Evolutionary conservation across 2,888 invertebrate genomes (phyloP).

Genomic region (Caenorhabditis macrosperma): DNA sequence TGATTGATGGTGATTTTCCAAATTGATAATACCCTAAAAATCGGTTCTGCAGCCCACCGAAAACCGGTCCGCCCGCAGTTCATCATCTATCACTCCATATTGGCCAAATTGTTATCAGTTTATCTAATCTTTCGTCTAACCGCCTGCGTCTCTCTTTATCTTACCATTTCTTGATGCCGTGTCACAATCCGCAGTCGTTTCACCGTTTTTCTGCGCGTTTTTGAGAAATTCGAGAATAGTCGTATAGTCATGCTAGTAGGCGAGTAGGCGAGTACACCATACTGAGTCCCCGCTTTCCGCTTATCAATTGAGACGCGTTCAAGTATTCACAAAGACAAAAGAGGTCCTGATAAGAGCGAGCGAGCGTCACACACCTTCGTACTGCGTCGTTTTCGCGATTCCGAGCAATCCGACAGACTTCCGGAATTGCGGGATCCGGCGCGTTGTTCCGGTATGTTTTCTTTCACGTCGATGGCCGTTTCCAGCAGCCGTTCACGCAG

Average conservation of each 20-base stretch:
- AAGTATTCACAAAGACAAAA: neutral
- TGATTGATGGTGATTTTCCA: too few species aligned
- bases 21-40: too few species aligned
- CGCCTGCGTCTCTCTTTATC: neutral
- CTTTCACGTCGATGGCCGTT: conserved; percentile 51
- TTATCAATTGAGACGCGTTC: neutral
- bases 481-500: conserved; percentile 48
- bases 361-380: conserved; percentile 21
- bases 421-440: neutral
- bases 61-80: too few species aligned
- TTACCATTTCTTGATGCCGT: conserved; percentile 6
- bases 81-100: too few species aligned
- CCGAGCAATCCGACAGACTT: conserved; percentile 16
- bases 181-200: conserved; percentile 31
- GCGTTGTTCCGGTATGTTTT: conserved; percentile 42
- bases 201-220: conserved; percentile 16
- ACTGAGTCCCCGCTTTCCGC: neutral
- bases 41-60: too few species aligned
- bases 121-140: neutral
- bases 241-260: conserved; percentile 10
- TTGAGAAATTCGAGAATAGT: conserved; percentile 19
- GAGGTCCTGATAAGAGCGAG: conserved; percentile 5
- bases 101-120: neutral
- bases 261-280: neutral
- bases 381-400: conserved; percentile 37